These are phyloP conservation scores for Accipiter cooperii DNA, from an alignment of 2,113 vertebrate species.

Conservation along the genomic window DNA sequence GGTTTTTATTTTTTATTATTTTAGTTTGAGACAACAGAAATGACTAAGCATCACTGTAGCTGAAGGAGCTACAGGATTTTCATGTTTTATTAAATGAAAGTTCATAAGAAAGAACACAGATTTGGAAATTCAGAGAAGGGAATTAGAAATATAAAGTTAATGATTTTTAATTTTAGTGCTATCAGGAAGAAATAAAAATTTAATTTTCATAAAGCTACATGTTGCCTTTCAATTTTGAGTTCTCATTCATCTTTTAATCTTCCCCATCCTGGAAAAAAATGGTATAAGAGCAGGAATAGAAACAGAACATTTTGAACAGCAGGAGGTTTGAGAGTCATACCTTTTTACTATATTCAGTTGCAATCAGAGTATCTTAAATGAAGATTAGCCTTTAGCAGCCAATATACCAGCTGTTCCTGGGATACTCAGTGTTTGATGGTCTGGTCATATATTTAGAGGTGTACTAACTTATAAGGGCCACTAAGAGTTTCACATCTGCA, in stretches of 20 bases:
- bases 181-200: neutral
- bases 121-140: neutral
- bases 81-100: neutral
- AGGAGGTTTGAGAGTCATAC: neutral
- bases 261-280: neutral
- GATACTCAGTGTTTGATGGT: neutral
- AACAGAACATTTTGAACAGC: neutral
- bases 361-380: neutral
- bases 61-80: neutral
- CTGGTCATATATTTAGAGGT: neutral
- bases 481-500: neutral
- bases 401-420: neutral
- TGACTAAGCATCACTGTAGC: neutral
- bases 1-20: neutral
- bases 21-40: neutral
- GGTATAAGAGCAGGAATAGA: neutral
- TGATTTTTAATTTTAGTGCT: neutral
- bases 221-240: neutral
- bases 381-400: neutral
- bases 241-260: neutral
- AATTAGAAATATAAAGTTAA: neutral
- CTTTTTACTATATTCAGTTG: neutral
- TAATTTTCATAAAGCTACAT: neutral
- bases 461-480: neutral
- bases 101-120: neutral